These are phyloP conservation scores for Elysia crispata DNA, from an alignment of 2,888 invertebrate genomes.

Conservation along the genomic window DNA sequence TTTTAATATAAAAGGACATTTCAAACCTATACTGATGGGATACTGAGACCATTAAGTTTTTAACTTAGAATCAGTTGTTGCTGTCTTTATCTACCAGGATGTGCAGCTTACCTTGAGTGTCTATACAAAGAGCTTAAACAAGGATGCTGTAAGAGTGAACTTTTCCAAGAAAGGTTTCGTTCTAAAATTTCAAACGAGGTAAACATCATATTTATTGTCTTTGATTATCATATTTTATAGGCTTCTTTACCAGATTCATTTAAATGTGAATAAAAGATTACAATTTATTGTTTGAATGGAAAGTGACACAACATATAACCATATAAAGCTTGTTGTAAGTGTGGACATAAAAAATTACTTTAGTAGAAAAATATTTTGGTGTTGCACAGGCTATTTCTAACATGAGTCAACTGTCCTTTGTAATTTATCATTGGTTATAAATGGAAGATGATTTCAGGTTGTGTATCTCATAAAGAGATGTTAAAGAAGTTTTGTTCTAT, in stretches of 20 bases:
- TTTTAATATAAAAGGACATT: neutral
- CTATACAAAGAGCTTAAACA: slow-evolving; percentile 68
- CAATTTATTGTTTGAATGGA: no score
- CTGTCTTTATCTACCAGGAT: slow-evolving; percentile 56
- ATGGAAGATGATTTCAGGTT: no score
- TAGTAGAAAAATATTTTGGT: no score
- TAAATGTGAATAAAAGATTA: no score
- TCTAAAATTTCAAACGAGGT: slow-evolving; percentile 71
- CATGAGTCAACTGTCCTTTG: no score
- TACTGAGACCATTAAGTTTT: neutral
- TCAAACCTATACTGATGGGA: neutral
- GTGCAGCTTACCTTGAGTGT: slow-evolving; percentile 64
- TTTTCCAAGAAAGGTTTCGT: slow-evolving; percentile 62
- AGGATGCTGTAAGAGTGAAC: slow-evolving; percentile 65
- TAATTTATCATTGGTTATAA: no score
- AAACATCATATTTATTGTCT: slow-evolving; percentile 16
- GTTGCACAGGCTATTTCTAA: no score
- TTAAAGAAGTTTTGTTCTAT: no score
- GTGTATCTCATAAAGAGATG: no score
- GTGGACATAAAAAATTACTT: no score
- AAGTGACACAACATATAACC: no score
- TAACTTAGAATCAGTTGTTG: slow-evolving; percentile 33
- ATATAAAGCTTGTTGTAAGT: no score
- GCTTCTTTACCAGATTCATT: slow-evolving; percentile 17
- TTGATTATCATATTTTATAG: neutral